These are phyloP conservation scores for Leucophenga montana DNA, from an alignment of 2,888 invertebrate species.

Conservation along the genomic window DNA sequence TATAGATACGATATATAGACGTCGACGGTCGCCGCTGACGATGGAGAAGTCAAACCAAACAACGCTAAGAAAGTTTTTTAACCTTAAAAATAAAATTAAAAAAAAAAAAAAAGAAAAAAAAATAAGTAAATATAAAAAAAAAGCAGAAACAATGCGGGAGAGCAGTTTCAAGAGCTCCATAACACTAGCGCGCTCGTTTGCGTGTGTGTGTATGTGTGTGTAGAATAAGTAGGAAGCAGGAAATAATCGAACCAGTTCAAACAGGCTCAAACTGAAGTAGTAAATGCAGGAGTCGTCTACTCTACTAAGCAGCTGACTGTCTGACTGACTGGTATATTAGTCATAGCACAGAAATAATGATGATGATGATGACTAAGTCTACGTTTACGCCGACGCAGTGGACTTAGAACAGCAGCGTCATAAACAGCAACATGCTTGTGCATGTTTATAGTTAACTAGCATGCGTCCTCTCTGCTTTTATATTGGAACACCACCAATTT, in stretches of 20 bases:
- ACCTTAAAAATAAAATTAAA: not conserved
- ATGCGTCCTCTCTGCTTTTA: not conserved
- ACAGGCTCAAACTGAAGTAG: not conserved
- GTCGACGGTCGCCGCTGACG: too few relatives aligned
- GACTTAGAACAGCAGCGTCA: not conserved
- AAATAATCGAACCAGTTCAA: constrained; percentile 5
- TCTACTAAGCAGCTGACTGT: too few relatives aligned
- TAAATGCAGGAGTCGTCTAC: not conserved
- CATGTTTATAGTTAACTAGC: constrained; percentile 4
- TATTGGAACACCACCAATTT: constrained; percentile 44
- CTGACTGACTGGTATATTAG: too few relatives aligned
- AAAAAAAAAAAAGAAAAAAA: not conserved
- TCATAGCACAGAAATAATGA: constrained; percentile 42
- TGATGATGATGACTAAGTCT: constrained; percentile 6
- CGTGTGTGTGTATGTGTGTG: not conserved
- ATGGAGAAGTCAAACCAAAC: not conserved
- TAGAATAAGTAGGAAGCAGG: not conserved
- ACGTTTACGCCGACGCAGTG: not conserved
- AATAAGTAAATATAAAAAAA: not conserved
- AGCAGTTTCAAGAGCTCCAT: not conserved
- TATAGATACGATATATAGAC: not conserved
- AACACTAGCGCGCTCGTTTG: not conserved
- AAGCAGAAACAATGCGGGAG: not conserved
- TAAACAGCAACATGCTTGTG: not conserved
- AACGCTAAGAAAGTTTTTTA: not conserved